Evolutionary conservation across 2,888 invertebrate genomes (phyloP).

Genomic region (Crocallis elinguaria): DNA sequence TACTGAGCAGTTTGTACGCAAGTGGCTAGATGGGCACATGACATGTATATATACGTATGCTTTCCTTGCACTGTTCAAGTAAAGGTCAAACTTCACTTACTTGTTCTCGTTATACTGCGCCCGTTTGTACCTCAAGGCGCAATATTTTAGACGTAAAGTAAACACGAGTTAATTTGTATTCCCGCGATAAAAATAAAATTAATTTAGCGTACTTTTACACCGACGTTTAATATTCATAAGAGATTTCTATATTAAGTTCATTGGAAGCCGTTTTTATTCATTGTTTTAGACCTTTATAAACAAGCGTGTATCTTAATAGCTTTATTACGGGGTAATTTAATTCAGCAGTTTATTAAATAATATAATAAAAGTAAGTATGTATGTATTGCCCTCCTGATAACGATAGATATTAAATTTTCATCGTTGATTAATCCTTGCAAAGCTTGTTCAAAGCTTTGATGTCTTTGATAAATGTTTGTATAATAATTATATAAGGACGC

Average conservation of each 20-base stretch:
- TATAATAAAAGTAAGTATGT: no score
- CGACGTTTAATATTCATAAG: constrained; percentile 22
- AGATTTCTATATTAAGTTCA: constrained; percentile 4
- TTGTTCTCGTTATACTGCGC: not conserved
- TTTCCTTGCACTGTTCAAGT: no score
- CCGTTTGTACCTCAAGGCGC: constrained; percentile 31
- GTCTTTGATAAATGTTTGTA: no score
- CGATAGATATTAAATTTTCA: no score
- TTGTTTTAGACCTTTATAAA: constrained; percentile 6
- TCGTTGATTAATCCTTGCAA: no score
- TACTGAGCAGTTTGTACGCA: no score
- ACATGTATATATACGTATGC: no score
- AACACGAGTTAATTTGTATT: constrained; percentile 40
- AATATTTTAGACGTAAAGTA: constrained; percentile 41
- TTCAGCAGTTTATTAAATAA: not conserved
- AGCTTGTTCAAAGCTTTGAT: no score
- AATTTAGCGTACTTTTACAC: constrained; percentile 39
- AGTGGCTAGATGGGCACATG: no score
- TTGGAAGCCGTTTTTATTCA: constrained; percentile 6
- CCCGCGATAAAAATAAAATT: constrained; percentile 15
- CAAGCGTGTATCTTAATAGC: not conserved
- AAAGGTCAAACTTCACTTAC: not conserved
- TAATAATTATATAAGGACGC: no score
- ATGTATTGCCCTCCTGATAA: no score
- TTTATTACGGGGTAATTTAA: not conserved